These are phyloP conservation scores for Echinarachnius parma DNA, from an alignment of 53 echinoderm and acorn worm genomes.

Conservation along the genomic window DNA sequence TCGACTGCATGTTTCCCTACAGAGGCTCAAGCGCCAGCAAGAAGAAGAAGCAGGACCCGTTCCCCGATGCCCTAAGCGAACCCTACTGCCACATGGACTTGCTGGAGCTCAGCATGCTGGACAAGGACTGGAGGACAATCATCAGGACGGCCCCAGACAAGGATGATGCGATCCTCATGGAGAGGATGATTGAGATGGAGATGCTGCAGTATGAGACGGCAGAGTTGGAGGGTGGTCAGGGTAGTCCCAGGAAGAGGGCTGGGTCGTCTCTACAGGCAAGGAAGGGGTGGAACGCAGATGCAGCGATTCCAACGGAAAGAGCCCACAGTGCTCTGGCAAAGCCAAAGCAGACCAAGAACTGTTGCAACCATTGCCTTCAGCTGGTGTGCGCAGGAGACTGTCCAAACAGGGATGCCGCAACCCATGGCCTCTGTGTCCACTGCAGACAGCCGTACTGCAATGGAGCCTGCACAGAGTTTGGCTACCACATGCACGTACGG, in stretches of 20 bases:
- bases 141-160: conserved; percentile 61
- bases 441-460: conserved; percentile 72
- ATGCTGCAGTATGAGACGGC: conserved; percentile 70
- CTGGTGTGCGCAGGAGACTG: conserved; percentile 80
- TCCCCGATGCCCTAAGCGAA: conserved; percentile 64
- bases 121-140: conserved; percentile 81
- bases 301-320: conserved; percentile 77
- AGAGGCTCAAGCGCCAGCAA: conserved; percentile 62
- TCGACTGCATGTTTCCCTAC: conserved; percentile 45
- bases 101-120: conserved; percentile 68
- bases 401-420: conserved; percentile 33
- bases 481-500: conserved; percentile 73
- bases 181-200: conserved; percentile 92
- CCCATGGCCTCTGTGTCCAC: conserved; percentile 54
- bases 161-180: conserved; percentile 70
- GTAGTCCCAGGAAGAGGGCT: conserved; percentile 45
- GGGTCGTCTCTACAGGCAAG: conserved; percentile 59
- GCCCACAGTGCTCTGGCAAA: conserved; percentile 66
- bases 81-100: conserved; percentile 92
- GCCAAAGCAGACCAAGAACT: conserved; percentile 66
- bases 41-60: conserved; percentile 65
- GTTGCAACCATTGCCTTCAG: conserved; percentile 64
- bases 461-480: conserved; percentile 82
- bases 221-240: conserved; percentile 65
- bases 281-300: conserved; percentile 86